phyloP scores from a whole-genome alignment of 2,888 invertebrate species.

The Apamea sordens region DNA sequence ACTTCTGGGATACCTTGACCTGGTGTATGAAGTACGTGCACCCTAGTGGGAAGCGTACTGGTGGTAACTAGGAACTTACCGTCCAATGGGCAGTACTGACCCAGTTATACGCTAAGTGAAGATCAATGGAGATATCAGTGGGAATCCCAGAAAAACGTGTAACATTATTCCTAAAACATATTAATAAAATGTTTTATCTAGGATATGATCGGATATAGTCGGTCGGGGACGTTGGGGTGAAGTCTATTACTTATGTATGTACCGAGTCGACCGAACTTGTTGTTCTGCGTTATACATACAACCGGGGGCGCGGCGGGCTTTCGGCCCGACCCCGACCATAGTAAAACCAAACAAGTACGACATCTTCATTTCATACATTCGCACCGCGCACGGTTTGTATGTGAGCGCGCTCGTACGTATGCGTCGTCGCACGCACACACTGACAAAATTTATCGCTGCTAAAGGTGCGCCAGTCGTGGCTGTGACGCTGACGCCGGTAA shows the following conservation, averaged over 20 bases:
- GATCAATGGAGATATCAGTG: background rate
- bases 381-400: too few relatives aligned
- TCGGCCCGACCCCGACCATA: background rate
- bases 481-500: too few relatives aligned
- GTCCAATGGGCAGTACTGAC: background rate
- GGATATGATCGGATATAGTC: too few relatives aligned
- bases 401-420: too few relatives aligned
- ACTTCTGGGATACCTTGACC: too few relatives aligned
- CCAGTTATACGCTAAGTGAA: background rate
- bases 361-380: too few relatives aligned
- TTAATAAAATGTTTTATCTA: background rate
- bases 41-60: background rate
- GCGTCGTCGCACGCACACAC: too few relatives aligned
- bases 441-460: too few relatives aligned
- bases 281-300: background rate
- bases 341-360: too few relatives aligned
- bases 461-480: too few relatives aligned
- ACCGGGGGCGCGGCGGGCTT: background rate
- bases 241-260: background rate
- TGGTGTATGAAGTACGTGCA: background rate
- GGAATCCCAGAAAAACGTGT: background rate
- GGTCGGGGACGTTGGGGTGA: too few relatives aligned
- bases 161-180: background rate
- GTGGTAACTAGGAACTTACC: background rate
- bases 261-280: background rate